phyloP scores from a whole-genome alignment of 1,140 invertebrate species.

The Elysia chlorotica region DNA sequence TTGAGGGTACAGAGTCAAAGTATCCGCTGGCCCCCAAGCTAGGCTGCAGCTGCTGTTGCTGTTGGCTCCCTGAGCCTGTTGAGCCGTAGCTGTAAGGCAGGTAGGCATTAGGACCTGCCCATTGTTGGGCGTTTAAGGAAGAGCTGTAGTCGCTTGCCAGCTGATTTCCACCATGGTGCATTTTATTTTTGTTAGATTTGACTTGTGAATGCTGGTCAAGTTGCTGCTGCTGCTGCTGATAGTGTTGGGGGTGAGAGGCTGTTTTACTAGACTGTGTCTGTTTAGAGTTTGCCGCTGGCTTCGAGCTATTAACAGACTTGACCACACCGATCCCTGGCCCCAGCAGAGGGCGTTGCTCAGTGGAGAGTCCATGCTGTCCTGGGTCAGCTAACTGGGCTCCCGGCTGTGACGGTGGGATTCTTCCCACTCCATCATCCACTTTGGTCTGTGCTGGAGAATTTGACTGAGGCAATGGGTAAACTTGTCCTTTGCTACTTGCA shows the following conservation, averaged over 20 bases:
- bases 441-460: background rate
- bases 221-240: too few relatives aligned
- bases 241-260: too few relatives aligned
- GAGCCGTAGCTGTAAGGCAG: background rate
- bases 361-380: background rate
- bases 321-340: background rate
- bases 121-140: slow-evolving; percentile 11
- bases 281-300: too few relatives aligned
- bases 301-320: background rate
- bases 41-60: background rate
- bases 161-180: too few relatives aligned
- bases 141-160: too few relatives aligned
- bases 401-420: background rate
- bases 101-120: slow-evolving; percentile 5
- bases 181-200: too few relatives aligned
- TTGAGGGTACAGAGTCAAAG: slow-evolving; percentile 3
- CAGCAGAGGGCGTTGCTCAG: background rate
- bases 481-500: too few relatives aligned
- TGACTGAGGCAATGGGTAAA: background rate
- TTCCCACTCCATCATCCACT: background rate
- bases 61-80: background rate
- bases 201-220: too few relatives aligned
- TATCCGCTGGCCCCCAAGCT: background rate
- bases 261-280: too few relatives aligned
- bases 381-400: background rate